Evolutionary conservation across 2,113 vertebrate species (phyloP).

Genomic region (Pavo muticus): DNA sequence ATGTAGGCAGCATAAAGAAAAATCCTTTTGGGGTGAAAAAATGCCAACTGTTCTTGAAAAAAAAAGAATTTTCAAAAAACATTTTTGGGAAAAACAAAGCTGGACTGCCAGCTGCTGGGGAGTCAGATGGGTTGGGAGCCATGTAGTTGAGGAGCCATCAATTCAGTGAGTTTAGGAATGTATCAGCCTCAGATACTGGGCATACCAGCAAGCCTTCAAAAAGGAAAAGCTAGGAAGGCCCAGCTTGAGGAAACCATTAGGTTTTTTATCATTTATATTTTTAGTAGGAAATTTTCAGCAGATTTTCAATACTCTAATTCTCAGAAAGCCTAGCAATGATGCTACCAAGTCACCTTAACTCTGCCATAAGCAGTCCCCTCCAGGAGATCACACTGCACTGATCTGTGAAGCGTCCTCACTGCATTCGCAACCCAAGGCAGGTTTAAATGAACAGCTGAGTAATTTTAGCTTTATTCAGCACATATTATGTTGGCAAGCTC

Average conservation of each 20-base stretch:
- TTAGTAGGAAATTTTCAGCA: not conserved
- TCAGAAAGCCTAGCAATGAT: not conserved
- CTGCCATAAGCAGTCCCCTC: not conserved
- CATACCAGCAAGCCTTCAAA: not conserved
- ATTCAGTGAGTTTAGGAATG: not conserved
- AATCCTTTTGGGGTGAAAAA: not conserved
- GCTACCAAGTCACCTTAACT: not conserved
- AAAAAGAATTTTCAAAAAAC: not conserved
- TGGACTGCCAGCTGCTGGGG: not conserved
- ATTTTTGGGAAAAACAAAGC: not conserved
- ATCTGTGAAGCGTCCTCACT: not conserved
- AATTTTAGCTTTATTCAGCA: not conserved
- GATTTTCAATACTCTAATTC: not conserved
- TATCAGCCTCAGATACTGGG: not conserved
- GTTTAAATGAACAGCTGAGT: not conserved
- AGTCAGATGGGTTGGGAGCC: not conserved
- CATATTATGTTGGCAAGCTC: accelerated
- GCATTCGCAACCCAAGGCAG: not conserved
- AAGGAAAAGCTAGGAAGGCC: not conserved
- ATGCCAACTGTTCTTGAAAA: not conserved
- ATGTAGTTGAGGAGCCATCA: not conserved
- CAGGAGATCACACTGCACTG: not conserved
- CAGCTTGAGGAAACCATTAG: not conserved
- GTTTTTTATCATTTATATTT: not conserved
- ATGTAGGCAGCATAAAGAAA: not conserved